Evolutionary conservation across 1,140 invertebrate species (phyloP).

Genomic region (Ceratosolen solmsi): DNA sequence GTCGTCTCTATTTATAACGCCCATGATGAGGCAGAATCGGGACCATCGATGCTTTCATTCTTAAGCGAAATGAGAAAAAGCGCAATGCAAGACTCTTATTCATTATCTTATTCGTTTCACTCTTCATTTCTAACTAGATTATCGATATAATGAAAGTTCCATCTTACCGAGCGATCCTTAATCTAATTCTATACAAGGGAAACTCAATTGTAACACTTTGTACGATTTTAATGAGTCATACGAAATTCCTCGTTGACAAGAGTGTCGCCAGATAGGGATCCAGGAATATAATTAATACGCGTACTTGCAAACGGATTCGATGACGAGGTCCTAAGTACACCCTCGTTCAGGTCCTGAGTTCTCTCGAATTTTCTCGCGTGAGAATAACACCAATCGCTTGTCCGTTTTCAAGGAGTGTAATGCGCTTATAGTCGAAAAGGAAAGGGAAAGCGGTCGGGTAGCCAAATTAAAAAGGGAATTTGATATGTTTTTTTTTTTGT

Average conservation of each 20-base stretch:
- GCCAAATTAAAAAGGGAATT: not conserved
- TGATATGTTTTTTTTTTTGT: not conserved
- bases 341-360: too few species aligned
- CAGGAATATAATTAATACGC: not conserved
- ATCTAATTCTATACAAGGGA: not conserved
- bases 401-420: too few species aligned
- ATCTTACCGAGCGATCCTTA: not conserved
- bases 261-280: not conserved
- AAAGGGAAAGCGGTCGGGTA: not conserved
- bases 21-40: not conserved
- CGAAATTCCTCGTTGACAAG: not conserved
- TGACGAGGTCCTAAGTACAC: not conserved
- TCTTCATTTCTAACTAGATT: not conserved
- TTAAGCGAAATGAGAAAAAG: not conserved
- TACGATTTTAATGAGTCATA: not conserved
- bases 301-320: not conserved
- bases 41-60: too few species aligned
- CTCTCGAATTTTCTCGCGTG: too few species aligned
- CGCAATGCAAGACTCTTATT: not conserved
- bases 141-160: not conserved
- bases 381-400: too few species aligned
- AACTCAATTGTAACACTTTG: too few species aligned
- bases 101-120: not conserved
- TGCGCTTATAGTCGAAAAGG: too few species aligned
- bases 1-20: not conserved